A percentile compares a stretch with the other conserved stretches of the same genome.
Conservation (phyloP, 2,797 vertebrate species). For the Vultur gryphus region DNA sequence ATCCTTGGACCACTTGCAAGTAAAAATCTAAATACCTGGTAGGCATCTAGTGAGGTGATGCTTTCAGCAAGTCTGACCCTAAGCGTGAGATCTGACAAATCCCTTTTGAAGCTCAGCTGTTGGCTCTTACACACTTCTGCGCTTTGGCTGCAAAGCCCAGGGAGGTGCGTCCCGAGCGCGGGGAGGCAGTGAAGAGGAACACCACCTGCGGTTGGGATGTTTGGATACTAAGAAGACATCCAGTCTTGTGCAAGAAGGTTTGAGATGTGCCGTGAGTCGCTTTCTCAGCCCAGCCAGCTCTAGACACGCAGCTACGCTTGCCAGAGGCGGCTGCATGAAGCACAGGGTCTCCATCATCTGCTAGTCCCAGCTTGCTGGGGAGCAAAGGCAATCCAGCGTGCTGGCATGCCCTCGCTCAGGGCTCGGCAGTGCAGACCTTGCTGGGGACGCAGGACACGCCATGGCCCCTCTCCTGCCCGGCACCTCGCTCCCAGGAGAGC, state of each 20-base stretch:
- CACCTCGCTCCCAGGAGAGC: neutral
- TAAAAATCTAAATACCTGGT: neutral
- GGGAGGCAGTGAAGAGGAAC: neutral
- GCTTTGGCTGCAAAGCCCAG: neutral
- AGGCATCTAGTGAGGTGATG: neutral
- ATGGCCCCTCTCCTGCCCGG: accelerated
- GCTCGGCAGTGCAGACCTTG: accelerated
- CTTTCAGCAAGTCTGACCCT: neutral
- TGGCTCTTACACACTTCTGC: neutral
- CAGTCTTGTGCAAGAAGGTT: no score
- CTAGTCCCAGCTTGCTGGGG: no score
- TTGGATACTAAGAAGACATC: accelerated
- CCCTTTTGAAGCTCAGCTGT: neutral
- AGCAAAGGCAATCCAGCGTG: accelerated
- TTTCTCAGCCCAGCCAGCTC: neutral
- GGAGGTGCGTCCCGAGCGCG: accelerated
- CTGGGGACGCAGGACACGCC: accelerated
- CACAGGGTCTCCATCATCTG: neutral
- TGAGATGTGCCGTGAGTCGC: accelerated
- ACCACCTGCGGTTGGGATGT: neutral
- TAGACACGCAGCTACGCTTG: neutral
- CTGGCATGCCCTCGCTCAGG: accelerated
- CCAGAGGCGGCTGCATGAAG: neutral
- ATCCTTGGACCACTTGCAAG: neutral
- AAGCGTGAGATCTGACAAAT: no score